These are phyloP conservation scores for Linepithema humile DNA, from an alignment of 1,140 invertebrate genomes.

Conservation along the genomic window DNA sequence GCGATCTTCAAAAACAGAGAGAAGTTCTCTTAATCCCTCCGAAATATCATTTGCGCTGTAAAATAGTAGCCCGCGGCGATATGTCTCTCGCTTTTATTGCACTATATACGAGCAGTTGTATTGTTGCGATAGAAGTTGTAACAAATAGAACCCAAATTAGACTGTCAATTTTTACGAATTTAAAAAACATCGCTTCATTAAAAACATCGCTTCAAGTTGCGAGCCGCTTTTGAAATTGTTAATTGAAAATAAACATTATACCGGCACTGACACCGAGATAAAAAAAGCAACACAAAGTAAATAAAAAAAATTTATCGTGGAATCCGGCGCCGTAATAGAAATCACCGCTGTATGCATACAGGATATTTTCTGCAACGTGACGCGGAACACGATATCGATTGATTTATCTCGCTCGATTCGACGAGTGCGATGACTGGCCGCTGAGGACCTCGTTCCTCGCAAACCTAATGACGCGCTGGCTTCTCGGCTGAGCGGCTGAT, in stretches of 20 bases:
- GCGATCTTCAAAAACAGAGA: not conserved
- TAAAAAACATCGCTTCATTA: not conserved
- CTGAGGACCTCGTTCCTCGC: constrained; percentile 29
- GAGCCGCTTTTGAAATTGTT: not conserved
- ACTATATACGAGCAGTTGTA: no score
- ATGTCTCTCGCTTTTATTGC: not conserved
- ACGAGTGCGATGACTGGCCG: constrained; percentile 50
- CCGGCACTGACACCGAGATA: not conserved
- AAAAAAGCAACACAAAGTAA: not conserved
- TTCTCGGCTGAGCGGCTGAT: constrained; percentile 70
- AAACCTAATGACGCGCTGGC: constrained; percentile 71
- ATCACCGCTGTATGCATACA: constrained; percentile 66
- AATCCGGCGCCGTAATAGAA: constrained; percentile 68
- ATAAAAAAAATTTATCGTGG: constrained; percentile 28
- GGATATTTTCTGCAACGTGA: constrained; percentile 68
- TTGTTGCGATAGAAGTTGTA: not conserved
- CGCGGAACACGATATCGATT: constrained; percentile 78
- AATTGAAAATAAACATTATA: constrained; percentile 24
- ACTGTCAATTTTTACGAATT: not conserved
- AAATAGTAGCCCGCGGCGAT: constrained; percentile 3
- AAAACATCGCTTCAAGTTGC: not conserved
- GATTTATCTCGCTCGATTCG: constrained; percentile 78
- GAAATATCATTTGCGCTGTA: constrained; percentile 23
- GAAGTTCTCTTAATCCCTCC: not conserved
- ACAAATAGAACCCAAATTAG: not conserved